Conservation (phyloP, 2,797 vertebrate species). For the Falco novaeseelandiae region DNA sequence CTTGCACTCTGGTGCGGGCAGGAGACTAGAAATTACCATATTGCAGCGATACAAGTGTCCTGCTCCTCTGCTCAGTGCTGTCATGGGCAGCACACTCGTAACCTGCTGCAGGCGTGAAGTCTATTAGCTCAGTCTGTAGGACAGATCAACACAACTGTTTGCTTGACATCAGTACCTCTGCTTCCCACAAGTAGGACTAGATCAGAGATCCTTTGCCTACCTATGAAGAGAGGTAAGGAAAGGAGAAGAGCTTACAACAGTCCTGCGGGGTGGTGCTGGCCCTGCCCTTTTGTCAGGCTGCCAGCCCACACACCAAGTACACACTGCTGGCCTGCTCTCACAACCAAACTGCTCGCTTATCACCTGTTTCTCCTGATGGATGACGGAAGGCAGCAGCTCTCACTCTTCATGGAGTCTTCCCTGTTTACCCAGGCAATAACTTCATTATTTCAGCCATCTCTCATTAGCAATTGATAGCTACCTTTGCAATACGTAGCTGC, state of each 20-base stretch:
- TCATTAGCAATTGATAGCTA: neutral
- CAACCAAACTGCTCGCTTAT: neutral
- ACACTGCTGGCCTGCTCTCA: neutral
- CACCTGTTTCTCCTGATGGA: neutral
- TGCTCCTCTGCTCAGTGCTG: neutral
- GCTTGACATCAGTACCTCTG: neutral
- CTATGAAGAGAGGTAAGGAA: neutral
- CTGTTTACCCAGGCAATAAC: neutral
- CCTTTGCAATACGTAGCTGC: neutral
- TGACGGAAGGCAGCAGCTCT: neutral
- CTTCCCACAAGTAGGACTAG: neutral
- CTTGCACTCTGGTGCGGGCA: neutral
- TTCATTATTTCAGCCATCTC: neutral
- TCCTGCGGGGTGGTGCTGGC: fast-evolving
- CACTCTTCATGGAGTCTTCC: neutral
- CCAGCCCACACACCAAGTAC: neutral
- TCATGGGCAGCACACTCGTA: fast-evolving
- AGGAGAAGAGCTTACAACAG: neutral
- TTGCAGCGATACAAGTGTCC: fast-evolving
- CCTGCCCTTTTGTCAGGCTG: neutral
- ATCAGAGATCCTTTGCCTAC: neutral
- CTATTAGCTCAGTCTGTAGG: neutral
- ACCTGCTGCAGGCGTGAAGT: neutral
- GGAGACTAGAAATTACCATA: neutral
- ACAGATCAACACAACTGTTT: neutral